Conservation (phyloP, 2,113 vertebrate species). For the Nothoprocta perdicaria region DNA sequence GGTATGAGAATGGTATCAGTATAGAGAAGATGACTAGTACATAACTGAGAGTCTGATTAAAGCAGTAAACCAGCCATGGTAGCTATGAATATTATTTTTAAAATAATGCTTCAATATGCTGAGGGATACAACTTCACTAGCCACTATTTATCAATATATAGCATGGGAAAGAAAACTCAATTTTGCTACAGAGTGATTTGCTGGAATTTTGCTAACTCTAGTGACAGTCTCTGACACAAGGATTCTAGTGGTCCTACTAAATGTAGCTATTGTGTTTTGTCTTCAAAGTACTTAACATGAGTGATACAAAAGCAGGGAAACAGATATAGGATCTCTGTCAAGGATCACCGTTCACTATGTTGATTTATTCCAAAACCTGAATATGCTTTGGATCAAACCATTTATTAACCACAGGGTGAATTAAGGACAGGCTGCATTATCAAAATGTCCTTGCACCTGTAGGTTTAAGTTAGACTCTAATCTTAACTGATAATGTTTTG, state of each 20-base stretch:
- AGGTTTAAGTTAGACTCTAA: conserved; percentile 32
- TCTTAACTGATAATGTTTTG: conserved; percentile 6
- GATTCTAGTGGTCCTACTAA: not conserved
- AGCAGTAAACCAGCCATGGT: not conserved
- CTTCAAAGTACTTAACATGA: not conserved
- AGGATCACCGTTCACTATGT: not conserved
- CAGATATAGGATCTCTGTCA: not conserved
- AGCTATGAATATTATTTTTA: not conserved
- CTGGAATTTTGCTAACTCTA: not conserved
- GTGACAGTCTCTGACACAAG: not conserved
- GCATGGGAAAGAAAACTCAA: not conserved
- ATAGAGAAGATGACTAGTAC: not conserved
- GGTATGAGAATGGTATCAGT: not conserved
- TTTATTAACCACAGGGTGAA: conserved; percentile 22
- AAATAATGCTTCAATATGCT: conserved; percentile 1
- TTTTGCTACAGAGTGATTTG: not conserved
- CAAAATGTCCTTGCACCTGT: conserved; percentile 36
- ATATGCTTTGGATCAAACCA: not conserved
- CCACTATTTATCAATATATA: not conserved
- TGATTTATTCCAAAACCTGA: not conserved
- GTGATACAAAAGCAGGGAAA: not conserved
- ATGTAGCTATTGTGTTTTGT: not conserved
- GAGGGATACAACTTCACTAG: not conserved
- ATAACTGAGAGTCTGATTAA: not conserved
- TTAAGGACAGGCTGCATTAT: not conserved